Evolutionary conservation across 2,888 invertebrate genomes (phyloP).

Genomic region (Anticlea derivata): DNA sequence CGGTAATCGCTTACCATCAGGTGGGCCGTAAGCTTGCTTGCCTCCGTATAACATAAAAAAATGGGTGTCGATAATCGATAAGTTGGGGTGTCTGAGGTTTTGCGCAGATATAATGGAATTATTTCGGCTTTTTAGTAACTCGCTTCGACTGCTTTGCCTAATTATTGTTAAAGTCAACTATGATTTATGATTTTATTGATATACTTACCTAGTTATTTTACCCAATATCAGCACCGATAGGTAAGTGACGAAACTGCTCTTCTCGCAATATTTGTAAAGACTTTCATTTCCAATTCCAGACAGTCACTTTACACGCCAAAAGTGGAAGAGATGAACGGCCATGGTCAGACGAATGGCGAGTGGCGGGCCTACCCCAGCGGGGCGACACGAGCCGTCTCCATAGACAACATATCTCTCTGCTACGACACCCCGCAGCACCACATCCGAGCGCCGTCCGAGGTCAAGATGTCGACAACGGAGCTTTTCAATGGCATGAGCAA

Average conservation of each 20-base stretch:
- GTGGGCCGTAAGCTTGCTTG: too few species aligned
- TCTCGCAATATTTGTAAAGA: too few species aligned
- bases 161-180: background rate
- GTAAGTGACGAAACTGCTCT: too few species aligned
- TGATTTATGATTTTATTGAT: too few species aligned
- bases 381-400: constrained; percentile 84
- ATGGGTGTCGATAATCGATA: too few species aligned
- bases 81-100: too few species aligned
- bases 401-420: constrained; percentile 85
- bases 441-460: constrained; percentile 70
- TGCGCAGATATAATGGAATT: too few species aligned
- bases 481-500: constrained; percentile 49
- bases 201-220: too few species aligned
- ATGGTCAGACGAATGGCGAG: constrained; percentile 54
- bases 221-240: too few species aligned
- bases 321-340: constrained; percentile 82
- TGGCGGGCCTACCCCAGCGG: constrained; percentile 74
- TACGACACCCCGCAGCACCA: constrained; percentile 70
- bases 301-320: constrained; percentile 89
- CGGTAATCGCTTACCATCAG: too few species aligned
- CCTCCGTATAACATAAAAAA: too few species aligned
- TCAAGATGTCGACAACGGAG: constrained; percentile 62
- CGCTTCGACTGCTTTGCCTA: background rate
- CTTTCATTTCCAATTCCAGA: constrained; percentile 61
- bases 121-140: too few species aligned